Evolutionary conservation across 2,797 vertebrate genomes (phyloP).

Genomic region (Typhlichthys subterraneus): DNA sequence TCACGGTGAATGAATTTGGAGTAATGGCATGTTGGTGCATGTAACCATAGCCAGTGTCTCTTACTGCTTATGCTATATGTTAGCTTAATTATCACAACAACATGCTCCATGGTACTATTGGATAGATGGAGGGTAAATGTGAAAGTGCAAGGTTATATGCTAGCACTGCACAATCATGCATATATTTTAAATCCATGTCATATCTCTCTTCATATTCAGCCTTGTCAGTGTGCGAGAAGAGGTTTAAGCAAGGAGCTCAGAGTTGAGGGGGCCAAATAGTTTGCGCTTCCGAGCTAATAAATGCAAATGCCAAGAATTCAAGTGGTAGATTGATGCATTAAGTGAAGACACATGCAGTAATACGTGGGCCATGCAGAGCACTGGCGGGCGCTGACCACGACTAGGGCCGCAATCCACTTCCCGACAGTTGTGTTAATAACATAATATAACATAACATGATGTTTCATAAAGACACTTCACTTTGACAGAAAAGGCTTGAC

Average conservation of each 20-base stretch:
- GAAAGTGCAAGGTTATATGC: no score
- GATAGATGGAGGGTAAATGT: no score
- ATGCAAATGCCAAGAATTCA: conserved; percentile 30
- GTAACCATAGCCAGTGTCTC: no score
- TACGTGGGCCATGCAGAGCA: conserved; percentile 19
- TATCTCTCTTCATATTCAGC: no score
- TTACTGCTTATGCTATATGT: no score
- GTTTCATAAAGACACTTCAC: conserved; percentile 26
- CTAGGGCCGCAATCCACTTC: conserved; percentile 22
- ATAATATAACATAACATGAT: neutral
- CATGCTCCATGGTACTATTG: no score
- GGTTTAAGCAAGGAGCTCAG: conserved; percentile 8
- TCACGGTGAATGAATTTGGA: no score
- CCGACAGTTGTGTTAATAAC: conserved; percentile 23
- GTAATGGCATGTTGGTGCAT: no score
- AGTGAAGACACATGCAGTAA: conserved; percentile 22
- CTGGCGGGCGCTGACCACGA: neutral
- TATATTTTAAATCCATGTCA: no score
- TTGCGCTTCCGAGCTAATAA: conserved; percentile 27
- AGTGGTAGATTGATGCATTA: conserved; percentile 13
- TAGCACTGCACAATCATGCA: no score
- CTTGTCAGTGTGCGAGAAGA: no score
- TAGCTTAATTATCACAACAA: no score
- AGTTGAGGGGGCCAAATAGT: conserved; percentile 19
- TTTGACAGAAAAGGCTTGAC: conserved; percentile 13